Evolutionary conservation across 2,797 vertebrate genomes (phyloP).

Genomic region (Sitta carolinensis): DNA sequence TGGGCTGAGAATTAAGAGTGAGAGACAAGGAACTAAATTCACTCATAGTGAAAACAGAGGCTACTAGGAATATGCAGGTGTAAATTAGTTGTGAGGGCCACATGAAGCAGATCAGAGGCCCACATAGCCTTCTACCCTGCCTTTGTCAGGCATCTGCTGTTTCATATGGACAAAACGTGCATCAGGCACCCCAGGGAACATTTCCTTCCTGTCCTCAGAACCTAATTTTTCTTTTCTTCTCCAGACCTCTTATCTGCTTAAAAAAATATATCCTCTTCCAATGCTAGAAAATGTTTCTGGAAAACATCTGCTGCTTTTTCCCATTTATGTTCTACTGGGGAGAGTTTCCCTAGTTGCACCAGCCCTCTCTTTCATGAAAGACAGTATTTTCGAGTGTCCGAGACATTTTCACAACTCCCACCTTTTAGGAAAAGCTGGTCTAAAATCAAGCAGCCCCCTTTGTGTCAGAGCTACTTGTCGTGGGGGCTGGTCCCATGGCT

Average conservation of each 20-base stretch:
- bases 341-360: not conserved
- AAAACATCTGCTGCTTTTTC: not conserved
- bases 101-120: not conserved
- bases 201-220: slow-evolving; percentile 18
- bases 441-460: not conserved
- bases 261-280: not conserved
- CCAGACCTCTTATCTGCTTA: not conserved
- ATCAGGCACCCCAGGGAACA: not conserved
- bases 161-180: not conserved
- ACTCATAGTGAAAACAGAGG: not conserved
- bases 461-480: not conserved
- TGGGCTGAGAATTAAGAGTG: not conserved
- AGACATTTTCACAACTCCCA: not conserved
- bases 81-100: not conserved
- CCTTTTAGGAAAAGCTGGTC: not conserved
- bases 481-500: not conserved
- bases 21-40: not conserved
- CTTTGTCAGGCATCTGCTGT: not conserved
- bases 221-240: not conserved
- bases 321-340: not conserved
- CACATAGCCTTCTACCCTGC: not conserved
- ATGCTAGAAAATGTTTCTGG: not conserved
- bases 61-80: not conserved
- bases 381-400: not conserved
- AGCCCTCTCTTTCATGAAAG: not conserved